These are phyloP conservation scores for Balearica regulorum DNA, from an alignment of 2,797 vertebrate species.

Conservation along the genomic window DNA sequence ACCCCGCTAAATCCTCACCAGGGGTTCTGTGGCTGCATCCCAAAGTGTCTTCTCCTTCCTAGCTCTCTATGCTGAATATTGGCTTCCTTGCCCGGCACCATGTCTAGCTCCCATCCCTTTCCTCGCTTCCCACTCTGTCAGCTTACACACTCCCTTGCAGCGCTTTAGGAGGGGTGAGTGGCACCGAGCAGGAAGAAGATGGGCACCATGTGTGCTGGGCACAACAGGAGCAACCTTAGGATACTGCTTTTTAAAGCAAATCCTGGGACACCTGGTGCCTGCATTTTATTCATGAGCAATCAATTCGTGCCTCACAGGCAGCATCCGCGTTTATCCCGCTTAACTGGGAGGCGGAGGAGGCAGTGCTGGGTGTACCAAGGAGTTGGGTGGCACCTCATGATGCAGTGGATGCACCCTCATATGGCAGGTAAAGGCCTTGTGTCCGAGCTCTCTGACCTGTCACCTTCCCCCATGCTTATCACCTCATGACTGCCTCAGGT, in stretches of 20 bases:
- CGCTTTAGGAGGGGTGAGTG: not conserved
- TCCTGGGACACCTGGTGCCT: not conserved
- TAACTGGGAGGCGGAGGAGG: not conserved
- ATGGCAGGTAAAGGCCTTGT: not conserved
- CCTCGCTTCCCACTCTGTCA: not conserved
- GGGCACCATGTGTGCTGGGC: not conserved
- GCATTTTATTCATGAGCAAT: not conserved
- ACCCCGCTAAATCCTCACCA: not conserved
- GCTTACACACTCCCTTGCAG: not conserved
- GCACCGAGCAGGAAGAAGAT: not conserved
- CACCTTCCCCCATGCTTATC: not conserved
- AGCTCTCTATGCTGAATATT: not conserved
- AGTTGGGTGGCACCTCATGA: not conserved
- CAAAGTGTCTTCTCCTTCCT: not conserved
- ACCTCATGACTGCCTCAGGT: not conserved
- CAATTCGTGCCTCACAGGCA: not conserved
- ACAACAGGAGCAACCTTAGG: not conserved
- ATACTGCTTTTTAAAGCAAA: not conserved
- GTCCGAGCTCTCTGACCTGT: not conserved
- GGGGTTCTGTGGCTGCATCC: not conserved
- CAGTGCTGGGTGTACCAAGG: not conserved
- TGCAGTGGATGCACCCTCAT: not conserved
- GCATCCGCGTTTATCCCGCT: not conserved
- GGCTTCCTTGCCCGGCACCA: not conserved
- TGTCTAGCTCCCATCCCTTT: not conserved